Evolutionary conservation across 2,888 invertebrate genomes (phyloP), one percentile per base, ranked within the genome.

Genomic region (Chaitophorus viminalis): DNA sequence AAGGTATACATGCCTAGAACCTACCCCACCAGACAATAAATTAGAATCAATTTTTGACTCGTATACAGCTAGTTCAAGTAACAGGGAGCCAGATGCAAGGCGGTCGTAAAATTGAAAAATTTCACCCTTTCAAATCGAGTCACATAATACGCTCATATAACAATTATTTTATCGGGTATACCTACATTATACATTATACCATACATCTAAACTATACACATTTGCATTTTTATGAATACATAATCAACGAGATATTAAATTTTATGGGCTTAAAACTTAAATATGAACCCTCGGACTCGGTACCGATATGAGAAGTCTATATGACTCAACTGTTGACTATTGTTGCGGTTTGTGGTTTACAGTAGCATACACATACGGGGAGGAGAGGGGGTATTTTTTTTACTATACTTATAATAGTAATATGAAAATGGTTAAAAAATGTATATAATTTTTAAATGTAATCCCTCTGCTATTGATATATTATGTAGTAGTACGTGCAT

Each of bases 151-250:
- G n/a, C n/a, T 11, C n/a, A 31, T 8, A 46, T 21, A 54, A 72
- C 54, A 17, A 17, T 3, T n/a, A 29, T 68, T 11, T 11, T 11
- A 31, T 14, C 70, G n/a, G 14, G 29, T 60, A 25, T 25, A 25
- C 25, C 5, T 25, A 18, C 21, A 21, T n/a, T 60, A 60, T 60
- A 60, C 6, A 1, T 68, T n/a, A n/a, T n/a, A n/a, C n/a, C n/a
- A 14, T 68, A 68, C 29, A 14, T 68, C 29, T 46, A 46, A 46
- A 46, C 11, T 46, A 46, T 46, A 46, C 14, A 46, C 29, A 74
- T 83, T 83, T 83, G 39, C 75, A 83, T 83, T 83, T 75, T 75
- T 65, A 83, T 39, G 83, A 82, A 74, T 36, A 65, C 39, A 25
- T 31, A 31, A 82, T 72, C 52, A 82, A 82, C 54, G 82, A 82